These are phyloP conservation scores for Australoheros scitulus DNA, from an alignment of 2,113 vertebrate species.

Conservation along the genomic window DNA sequence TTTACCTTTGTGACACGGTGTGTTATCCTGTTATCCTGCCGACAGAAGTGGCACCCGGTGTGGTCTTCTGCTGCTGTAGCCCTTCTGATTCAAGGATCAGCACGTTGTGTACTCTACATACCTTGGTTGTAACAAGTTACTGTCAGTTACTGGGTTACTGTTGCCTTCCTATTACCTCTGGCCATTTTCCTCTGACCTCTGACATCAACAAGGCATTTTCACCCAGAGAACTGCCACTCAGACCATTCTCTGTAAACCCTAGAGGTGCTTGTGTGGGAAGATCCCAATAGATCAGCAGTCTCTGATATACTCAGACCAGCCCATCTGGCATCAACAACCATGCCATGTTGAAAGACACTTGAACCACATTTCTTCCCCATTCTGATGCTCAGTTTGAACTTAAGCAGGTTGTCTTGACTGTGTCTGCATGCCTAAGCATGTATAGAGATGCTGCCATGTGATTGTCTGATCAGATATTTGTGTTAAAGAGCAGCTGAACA, in stretches of 20 bases:
- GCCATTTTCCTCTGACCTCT: background rate
- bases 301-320: too few species aligned
- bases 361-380: background rate
- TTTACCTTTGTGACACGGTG: background rate
- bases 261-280: too few species aligned
- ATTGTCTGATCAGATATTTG: background rate
- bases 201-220: background rate
- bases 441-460: background rate
- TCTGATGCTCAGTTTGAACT: background rate
- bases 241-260: background rate
- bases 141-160: background rate
- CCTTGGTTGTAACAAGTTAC: background rate
- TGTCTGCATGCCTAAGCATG: background rate
- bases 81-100: background rate
- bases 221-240: background rate
- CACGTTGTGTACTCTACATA: too few species aligned
- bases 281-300: too few species aligned
- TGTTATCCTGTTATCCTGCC: background rate
- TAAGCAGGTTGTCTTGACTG: background rate
- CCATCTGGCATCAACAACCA: too few species aligned
- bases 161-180: background rate
- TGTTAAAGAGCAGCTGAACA: background rate
- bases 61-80: background rate
- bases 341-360: background rate
- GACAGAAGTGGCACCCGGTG: background rate